Evolutionary conservation across 2,797 vertebrate species (phyloP).

Genomic region (Gallirallus australis): DNA sequence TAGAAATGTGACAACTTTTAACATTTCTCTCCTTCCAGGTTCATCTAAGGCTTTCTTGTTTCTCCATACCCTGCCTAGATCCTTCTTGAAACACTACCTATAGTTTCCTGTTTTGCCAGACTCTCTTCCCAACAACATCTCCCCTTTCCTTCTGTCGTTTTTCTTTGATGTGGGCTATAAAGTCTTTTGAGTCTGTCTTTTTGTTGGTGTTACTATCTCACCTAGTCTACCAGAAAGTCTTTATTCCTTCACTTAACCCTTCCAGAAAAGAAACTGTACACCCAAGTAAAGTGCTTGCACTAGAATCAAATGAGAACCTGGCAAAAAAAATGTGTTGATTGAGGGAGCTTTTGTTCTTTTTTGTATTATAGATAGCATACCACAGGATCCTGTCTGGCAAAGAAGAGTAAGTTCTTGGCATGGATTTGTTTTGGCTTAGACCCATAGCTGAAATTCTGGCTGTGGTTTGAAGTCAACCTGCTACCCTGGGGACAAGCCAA

Average conservation of each 20-base stretch:
- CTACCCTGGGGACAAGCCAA: neutral
- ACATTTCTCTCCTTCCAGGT: neutral
- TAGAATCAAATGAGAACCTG: neutral
- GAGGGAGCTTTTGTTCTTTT: neutral
- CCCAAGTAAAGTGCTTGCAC: neutral
- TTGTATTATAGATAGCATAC: neutral
- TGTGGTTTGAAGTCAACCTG: neutral
- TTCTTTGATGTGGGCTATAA: neutral
- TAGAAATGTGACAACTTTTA: neutral
- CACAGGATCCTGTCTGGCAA: neutral
- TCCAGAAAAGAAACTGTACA: neutral
- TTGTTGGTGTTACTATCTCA: neutral
- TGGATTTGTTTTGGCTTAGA: neutral
- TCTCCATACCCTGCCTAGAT: neutral
- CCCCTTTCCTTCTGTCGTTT: neutral
- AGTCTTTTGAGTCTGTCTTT: neutral
- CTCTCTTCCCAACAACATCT: neutral
- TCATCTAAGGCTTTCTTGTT: neutral
- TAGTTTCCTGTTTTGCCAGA: neutral
- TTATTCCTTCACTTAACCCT: neutral
- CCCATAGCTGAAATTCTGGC: neutral
- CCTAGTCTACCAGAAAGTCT: neutral
- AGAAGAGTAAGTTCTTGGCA: neutral
- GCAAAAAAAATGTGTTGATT: neutral
- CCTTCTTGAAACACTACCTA: neutral